Base-by-base conservation (phyloP, 2,888 invertebrate genomes). In the Mechanitis mazaeus region DNA sequence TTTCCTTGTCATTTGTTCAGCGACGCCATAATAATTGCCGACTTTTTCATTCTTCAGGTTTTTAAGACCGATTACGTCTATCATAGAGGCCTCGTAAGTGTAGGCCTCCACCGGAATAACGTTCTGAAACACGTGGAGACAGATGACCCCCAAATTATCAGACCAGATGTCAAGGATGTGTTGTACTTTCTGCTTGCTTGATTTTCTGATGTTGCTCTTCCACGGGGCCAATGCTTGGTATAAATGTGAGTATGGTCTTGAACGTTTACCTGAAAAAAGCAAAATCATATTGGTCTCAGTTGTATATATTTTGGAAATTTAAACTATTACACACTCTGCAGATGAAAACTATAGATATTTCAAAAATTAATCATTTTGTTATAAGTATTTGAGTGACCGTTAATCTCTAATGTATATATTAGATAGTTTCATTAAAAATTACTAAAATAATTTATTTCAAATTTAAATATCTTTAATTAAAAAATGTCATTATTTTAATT, bases 21-120 rank as follows among this genome's bases (percentile, higher is more conserved):
- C 92, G 0, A 92, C 87, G 0, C 97, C 97, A 75, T 97, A 97
- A 79, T 95, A 97, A 67, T 96, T 94, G 0, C 98, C 97, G 45
- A 87, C 83, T 75, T 95, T 95, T 28, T 93, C 83, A 82, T 98
- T 98, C 45, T 94, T 95, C 68, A 98, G 83, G 75, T 95, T 94
- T 0, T 91, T 81, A 3, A 96, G 72, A 0, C 95, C 95, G 6
- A 99, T 80, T 0, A 97, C 96, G 72, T 96, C 96, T 20, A 99
- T 97, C 93, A 99, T 98, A 9, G 96, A 93, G 0, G 98, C 98
- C 83, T 99, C 99, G 67, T 98, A 91, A 0, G 97, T 97, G 71
- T 95, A 96, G 0, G 99, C 98, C 81, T 99, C 99, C 0, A 94
- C 95, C 0, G 97, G 95, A 56, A 96, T 94, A 1, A 95, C 93